Evolutionary conservation across 2,888 invertebrate species (phyloP).

Genomic region (Meganola albula): DNA sequence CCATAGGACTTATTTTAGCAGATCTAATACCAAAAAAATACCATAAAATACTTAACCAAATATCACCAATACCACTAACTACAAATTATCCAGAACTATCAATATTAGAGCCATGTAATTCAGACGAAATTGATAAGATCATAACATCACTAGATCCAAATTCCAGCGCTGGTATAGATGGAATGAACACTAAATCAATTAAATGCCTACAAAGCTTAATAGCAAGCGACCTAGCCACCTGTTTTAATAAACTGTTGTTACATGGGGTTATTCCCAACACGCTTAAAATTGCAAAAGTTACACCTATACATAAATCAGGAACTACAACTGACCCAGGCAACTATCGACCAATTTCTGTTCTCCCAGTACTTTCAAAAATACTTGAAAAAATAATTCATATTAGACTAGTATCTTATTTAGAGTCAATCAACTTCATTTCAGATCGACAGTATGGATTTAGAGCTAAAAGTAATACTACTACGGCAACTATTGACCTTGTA

Average conservation of each 20-base stretch:
- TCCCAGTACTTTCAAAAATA: too few species aligned
- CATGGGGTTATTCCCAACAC: too few species aligned
- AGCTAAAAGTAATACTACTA: too few species aligned
- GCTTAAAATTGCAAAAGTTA: slow-evolving; percentile 1
- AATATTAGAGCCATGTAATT: not conserved
- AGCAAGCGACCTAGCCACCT: too few species aligned
- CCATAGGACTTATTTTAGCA: slow-evolving; percentile 3
- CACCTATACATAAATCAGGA: too few species aligned
- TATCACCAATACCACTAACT: not conserved
- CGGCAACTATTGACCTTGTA: too few species aligned
- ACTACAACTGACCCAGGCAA: too few species aligned
- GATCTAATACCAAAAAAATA: slow-evolving; percentile 2
- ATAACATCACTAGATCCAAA: slow-evolving; percentile 1
- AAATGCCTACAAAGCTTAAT: slow-evolving; percentile 1
- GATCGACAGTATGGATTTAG: not conserved
- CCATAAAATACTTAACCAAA: not conserved
- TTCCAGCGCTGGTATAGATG: slow-evolving; percentile 4
- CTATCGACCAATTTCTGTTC: too few species aligned
- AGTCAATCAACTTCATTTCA: not conserved
- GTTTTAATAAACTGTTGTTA: slow-evolving; percentile 4
- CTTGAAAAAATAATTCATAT: too few species aligned
- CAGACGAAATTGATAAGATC: slow-evolving; percentile 1
- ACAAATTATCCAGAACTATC: not conserved
- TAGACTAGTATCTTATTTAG: too few species aligned
- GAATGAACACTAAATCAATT: slow-evolving; percentile 3